Conservation (phyloP, 2,113 vertebrate species). For the Alces alces region DNA sequence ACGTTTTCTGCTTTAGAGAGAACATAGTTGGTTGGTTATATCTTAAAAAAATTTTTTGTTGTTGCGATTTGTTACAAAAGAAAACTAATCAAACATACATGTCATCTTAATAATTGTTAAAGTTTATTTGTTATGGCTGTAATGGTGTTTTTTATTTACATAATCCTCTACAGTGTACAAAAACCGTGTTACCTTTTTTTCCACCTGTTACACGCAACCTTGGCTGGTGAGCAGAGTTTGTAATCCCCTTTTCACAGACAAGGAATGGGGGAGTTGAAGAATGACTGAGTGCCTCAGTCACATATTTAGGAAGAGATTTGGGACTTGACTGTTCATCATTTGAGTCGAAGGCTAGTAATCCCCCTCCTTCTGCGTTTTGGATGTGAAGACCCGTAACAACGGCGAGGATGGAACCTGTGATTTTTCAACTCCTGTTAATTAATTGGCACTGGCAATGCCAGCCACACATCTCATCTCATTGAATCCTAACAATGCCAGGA, state of each 20-base stretch:
- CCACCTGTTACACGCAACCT: neutral
- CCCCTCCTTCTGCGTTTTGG: neutral
- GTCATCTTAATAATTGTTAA: neutral
- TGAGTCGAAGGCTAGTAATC: neutral
- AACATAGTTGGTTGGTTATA: neutral
- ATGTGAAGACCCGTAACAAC: neutral
- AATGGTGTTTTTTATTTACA: neutral
- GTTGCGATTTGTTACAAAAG: neutral
- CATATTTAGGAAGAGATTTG: neutral
- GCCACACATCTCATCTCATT: neutral
- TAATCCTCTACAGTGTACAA: neutral
- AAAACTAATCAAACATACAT: neutral
- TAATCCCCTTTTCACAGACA: neutral
- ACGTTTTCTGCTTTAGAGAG: neutral
- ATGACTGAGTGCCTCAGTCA: neutral
- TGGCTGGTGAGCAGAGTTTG: neutral
- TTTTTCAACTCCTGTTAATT: neutral
- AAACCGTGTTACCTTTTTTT: neutral
- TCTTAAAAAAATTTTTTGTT: neutral
- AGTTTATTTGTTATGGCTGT: neutral
- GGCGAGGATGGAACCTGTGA: neutral
- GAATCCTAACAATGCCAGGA: neutral
- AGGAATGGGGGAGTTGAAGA: neutral
- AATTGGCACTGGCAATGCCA: fast-evolving
- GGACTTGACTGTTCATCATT: neutral